A percentile compares a stretch with the other conserved stretches of the same genome.
phyloP scores from a whole-genome alignment of 2,888 invertebrate species.

The Drosophila leonis region DNA sequence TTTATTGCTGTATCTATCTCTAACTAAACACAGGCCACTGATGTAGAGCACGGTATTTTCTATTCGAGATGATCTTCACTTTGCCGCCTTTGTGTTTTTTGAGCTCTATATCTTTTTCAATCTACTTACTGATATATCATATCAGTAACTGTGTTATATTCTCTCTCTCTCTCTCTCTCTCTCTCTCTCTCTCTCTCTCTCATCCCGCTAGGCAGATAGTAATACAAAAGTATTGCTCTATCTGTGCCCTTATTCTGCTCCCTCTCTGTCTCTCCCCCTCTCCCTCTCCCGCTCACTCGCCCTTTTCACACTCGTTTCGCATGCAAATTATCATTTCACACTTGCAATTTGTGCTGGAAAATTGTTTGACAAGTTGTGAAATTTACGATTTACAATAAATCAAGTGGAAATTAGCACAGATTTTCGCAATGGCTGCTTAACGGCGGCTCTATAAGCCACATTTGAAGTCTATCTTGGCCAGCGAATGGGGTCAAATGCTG shows the following conservation, averaged over 20 bases:
- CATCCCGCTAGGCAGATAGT: not conserved
- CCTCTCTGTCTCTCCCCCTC: not conserved
- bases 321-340: constrained; percentile 21
- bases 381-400: constrained; percentile 47
- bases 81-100: too few species aligned
- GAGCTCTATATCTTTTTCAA: too few species aligned
- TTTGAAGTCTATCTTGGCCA: constrained; percentile 17
- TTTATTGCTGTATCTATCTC: too few species aligned
- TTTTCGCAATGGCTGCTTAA: too few species aligned
- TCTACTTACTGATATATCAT: too few species aligned
- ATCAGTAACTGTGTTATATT: too few species aligned
- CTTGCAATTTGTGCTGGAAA: constrained; percentile 48
- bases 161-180: not conserved
- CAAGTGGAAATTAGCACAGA: constrained; percentile 27
- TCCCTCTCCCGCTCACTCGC: not conserved
- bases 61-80: too few species aligned
- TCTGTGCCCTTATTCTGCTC: not conserved
- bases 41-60: too few species aligned
- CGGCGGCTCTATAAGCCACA: not conserved
- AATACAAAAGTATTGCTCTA: not conserved
- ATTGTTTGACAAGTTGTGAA: constrained; percentile 54
- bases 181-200: not conserved
- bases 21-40: too few species aligned
- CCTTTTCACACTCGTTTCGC: not conserved
- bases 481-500: constrained; percentile 43